phyloP scores from a whole-genome alignment of 2,797 vertebrate species.

The Moxostoma hubbsi region DNA sequence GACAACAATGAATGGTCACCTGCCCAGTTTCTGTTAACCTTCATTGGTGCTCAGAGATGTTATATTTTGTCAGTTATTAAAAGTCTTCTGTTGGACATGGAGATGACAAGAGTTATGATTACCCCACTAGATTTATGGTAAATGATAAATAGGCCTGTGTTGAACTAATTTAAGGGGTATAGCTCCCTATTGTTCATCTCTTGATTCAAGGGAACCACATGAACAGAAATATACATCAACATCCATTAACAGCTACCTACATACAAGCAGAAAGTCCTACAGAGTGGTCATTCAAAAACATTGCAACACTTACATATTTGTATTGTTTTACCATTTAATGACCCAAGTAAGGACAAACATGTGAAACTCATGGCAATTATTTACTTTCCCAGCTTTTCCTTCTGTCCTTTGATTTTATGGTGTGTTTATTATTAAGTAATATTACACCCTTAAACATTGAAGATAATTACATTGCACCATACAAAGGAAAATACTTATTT shows the following conservation, averaged over 20 bases:
- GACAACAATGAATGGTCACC: not conserved
- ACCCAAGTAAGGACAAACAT: not conserved
- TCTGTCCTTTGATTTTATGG: too few relatives aligned
- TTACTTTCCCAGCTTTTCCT: not conserved
- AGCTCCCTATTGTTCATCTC: constrained; percentile 74
- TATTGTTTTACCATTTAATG: not conserved
- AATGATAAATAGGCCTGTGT: constrained; percentile 73
- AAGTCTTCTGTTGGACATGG: constrained; percentile 67
- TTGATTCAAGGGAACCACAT: constrained; percentile 70
- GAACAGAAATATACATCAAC: constrained; percentile 79
- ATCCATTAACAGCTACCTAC: constrained; percentile 79
- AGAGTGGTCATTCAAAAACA: constrained; percentile 71
- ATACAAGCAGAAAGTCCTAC: constrained; percentile 77
- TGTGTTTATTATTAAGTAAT: too few relatives aligned
- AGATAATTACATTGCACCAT: too few relatives aligned
- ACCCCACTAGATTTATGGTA: constrained; percentile 62
- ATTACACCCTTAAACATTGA: too few relatives aligned
- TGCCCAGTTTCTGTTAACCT: not conserved
- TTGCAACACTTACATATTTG: constrained; percentile 64
- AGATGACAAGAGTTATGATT: constrained; percentile 61
- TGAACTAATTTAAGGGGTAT: constrained; percentile 78
- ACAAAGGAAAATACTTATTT: too few relatives aligned
- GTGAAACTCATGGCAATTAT: not conserved
- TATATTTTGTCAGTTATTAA: constrained; percentile 47
- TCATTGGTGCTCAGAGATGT: not conserved